phyloP scores from a whole-genome alignment of 2,113 vertebrate species.

The Gasterosteus aculeatus region DNA sequence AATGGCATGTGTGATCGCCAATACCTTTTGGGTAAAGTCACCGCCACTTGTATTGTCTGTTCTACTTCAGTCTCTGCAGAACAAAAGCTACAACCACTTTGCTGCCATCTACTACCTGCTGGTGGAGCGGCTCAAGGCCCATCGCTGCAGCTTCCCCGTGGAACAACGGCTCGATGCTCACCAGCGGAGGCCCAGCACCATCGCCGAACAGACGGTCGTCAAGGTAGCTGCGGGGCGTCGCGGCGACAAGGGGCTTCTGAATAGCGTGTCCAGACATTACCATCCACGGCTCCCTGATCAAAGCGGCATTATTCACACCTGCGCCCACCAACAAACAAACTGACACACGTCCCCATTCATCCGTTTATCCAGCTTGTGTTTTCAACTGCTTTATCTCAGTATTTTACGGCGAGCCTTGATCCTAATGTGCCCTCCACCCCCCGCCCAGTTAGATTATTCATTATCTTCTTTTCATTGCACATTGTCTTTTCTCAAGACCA shows the following conservation, averaged over 20 bases:
- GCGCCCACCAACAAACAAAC: constrained; percentile 49
- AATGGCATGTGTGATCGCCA: neutral
- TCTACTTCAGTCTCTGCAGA: constrained; percentile 90
- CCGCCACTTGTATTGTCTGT: constrained; percentile 4
- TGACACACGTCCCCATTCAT: constrained; percentile 31
- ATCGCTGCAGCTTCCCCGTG: constrained; percentile 96
- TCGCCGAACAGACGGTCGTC: constrained; percentile 93
- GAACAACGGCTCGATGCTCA: constrained; percentile 93
- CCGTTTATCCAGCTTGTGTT: constrained; percentile 31
- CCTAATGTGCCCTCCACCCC: constrained; percentile 23
- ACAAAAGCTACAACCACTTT: constrained; percentile 99
- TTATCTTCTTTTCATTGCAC: constrained; percentile 40
- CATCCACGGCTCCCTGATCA: constrained; percentile 58
- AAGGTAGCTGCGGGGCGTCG: constrained; percentile 84
- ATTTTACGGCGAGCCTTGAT: constrained; percentile 56
- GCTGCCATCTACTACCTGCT: constrained; percentile 98
- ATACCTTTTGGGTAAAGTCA: too few relatives aligned
- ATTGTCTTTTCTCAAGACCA: constrained; percentile 25
- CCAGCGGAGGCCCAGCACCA: constrained; percentile 93
- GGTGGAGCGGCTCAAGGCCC: constrained; percentile 95
- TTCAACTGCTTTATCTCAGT: constrained; percentile 29
- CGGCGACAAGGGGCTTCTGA: constrained; percentile 4
- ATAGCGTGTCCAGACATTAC: constrained; percentile 49
- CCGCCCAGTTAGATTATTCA: constrained; percentile 52
- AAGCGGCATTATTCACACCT: constrained; percentile 74